phyloP scores from a whole-genome alignment of 2,888 invertebrate genomes.

The Venusia cambrica region DNA sequence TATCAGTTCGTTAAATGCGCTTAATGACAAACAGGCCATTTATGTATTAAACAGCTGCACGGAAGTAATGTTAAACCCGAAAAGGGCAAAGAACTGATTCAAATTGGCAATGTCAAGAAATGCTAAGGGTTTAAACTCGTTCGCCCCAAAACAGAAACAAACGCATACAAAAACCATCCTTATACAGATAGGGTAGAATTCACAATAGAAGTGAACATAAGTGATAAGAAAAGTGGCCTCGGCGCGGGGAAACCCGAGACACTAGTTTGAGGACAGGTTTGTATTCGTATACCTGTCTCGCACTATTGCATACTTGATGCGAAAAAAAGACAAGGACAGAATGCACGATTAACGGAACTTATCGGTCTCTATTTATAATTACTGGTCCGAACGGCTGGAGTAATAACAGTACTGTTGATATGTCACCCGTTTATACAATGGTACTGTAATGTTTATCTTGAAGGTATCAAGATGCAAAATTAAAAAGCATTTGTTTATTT shows the following conservation, averaged over 20 bases:
- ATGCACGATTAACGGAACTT: slow-evolving; percentile 56
- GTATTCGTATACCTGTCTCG: slow-evolving; percentile 41
- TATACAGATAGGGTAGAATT: slow-evolving; percentile 25
- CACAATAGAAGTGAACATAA: slow-evolving; percentile 29
- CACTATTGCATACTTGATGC: slow-evolving; percentile 25
- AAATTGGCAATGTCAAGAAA: slow-evolving; percentile 40
- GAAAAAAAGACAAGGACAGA: slow-evolving; percentile 36
- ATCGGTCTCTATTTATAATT: slow-evolving; percentile 69
- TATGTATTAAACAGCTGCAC: slow-evolving; percentile 15
- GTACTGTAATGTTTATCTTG: no score
- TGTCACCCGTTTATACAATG: slow-evolving; percentile 34
- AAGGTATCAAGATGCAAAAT: no score
- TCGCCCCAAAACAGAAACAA: slow-evolving; percentile 22
- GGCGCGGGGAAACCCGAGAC: slow-evolving; percentile 58
- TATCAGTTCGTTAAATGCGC: slow-evolving; percentile 2
- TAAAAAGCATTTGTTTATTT: no score
- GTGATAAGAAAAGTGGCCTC: slow-evolving; percentile 52
- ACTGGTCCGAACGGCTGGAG: slow-evolving; percentile 48
- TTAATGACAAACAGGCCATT: slow-evolving; percentile 5
- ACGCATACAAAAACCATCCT: slow-evolving; percentile 21
- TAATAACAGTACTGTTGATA: slow-evolving; percentile 45
- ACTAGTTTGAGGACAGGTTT: slow-evolving; percentile 46
- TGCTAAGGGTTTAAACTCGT: slow-evolving; percentile 28
- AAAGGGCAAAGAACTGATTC: slow-evolving; percentile 29
- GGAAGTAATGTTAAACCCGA: slow-evolving; percentile 20